These are phyloP conservation scores for Telenomus remus DNA, from an alignment of 1,140 invertebrate genomes.

Conservation along the genomic window DNA sequence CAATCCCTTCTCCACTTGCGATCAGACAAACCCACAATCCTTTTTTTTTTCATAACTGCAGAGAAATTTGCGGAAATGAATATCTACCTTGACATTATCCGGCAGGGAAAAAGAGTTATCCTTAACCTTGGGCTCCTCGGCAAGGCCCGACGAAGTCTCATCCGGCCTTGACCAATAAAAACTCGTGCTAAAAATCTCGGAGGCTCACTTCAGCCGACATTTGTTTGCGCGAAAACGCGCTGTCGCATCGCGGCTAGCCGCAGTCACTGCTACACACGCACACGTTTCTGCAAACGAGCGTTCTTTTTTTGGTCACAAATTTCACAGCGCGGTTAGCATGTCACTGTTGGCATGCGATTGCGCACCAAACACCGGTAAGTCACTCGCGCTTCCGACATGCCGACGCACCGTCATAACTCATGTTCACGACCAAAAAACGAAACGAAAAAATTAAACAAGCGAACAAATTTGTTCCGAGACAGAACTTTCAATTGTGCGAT, in stretches of 20 bases:
- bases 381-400: constrained; percentile 45
- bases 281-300: constrained; percentile 2
- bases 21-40: neutral
- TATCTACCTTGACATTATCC: constrained; percentile 32
- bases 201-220: constrained; percentile 19
- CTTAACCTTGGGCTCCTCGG: constrained; percentile 38
- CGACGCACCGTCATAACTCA: constrained; percentile 26
- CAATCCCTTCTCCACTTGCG: neutral
- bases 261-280: constrained; percentile 2
- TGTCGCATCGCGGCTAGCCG: neutral
- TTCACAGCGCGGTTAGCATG: constrained; percentile 44
- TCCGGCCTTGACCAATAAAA: constrained; percentile 30
- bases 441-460: too few relatives aligned
- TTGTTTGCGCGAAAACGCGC: neutral
- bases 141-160: constrained; percentile 27
- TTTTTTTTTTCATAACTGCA: too few relatives aligned
- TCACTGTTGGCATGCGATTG: constrained; percentile 40
- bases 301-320: constrained; percentile 17
- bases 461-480: too few relatives aligned
- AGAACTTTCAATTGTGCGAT: neutral
- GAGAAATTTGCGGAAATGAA: neutral
- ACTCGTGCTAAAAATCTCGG: constrained; percentile 1
- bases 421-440: neutral
- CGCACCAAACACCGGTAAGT: constrained; percentile 33
- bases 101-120: constrained; percentile 19